Conservation (phyloP, 1,140 invertebrate genomes). For the Ceratitis capitata region DNA sequence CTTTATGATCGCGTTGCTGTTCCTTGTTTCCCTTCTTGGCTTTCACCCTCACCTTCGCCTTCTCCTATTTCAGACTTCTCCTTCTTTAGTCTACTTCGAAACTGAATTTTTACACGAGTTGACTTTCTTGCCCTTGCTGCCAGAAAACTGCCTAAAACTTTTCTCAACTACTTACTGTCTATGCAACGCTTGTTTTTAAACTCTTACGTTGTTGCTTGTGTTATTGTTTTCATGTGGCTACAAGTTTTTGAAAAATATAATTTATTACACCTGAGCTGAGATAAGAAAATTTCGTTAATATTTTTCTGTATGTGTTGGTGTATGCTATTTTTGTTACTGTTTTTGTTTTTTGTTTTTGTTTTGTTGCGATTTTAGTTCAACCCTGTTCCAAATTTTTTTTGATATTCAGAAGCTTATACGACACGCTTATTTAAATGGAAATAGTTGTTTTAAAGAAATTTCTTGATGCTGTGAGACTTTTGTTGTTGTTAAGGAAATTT, state of each 20-base stretch:
- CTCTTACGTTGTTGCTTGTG: conserved; percentile 1
- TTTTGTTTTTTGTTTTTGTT: neutral
- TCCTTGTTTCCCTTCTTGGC: neutral
- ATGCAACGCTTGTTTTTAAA: conserved; percentile 5
- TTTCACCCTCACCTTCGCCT: too few species aligned
- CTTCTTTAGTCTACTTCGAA: neutral
- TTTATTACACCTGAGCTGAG: conserved; percentile 46
- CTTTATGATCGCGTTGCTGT: neutral
- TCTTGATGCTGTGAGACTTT: too few species aligned
- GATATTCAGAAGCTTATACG: neutral
- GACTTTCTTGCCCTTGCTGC: conserved; percentile 46
- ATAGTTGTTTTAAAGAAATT: neutral
- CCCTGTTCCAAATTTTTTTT: too few species aligned
- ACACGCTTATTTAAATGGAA: neutral
- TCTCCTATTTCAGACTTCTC: too few species aligned
- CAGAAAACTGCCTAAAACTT: conserved; percentile 38
- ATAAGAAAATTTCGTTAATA: conserved; percentile 36
- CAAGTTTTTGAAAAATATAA: conserved; percentile 45
- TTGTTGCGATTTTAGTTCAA: too few species aligned
- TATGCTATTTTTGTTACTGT: neutral
- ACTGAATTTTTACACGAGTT: too few species aligned
- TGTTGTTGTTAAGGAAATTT: too few species aligned
- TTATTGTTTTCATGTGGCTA: neutral
- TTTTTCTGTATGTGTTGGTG: neutral
- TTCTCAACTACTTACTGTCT: conserved; percentile 5